A percentile compares a stretch with the other conserved stretches of the same genome.
phyloP scores from a whole-genome alignment of 2,113 vertebrate genomes.

The Sylvia atricapilla region DNA sequence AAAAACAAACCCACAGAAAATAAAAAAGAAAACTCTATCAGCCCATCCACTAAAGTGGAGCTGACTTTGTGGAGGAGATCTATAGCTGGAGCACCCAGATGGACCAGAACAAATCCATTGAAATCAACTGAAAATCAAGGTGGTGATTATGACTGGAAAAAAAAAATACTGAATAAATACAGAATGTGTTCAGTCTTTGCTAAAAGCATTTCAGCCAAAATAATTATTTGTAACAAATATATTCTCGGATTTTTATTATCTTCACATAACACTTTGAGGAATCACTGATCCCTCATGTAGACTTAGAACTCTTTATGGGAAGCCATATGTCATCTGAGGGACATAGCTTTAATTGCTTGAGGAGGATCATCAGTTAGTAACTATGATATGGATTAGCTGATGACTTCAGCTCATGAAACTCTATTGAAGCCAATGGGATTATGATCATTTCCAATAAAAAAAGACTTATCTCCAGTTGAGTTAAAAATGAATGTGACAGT shows the following conservation, averaged over 20 bases:
- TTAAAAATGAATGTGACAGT: constrained; percentile 27
- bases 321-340: not conserved
- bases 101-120: not conserved
- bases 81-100: not conserved
- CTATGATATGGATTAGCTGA: constrained; percentile 40
- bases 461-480: constrained; percentile 6
- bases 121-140: not conserved
- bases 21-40: not conserved
- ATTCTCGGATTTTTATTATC: not conserved
- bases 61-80: not conserved
- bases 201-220: not conserved
- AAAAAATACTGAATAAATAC: not conserved
- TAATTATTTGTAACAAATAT: not conserved
- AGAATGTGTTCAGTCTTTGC: not conserved
- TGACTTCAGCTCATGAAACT: constrained; percentile 26
- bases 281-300: not conserved
- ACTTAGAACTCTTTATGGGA: not conserved
- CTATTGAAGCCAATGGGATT: constrained; percentile 28
- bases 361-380: constrained; percentile 24
- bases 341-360: not conserved
- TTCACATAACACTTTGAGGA: not conserved
- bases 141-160: not conserved
- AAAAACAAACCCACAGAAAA: constrained; percentile 20
- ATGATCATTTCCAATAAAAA: constrained; percentile 55
- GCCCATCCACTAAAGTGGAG: not conserved